phyloP scores from a whole-genome alignment of 2,113 vertebrate species.

The Lontra canadensis region DNA sequence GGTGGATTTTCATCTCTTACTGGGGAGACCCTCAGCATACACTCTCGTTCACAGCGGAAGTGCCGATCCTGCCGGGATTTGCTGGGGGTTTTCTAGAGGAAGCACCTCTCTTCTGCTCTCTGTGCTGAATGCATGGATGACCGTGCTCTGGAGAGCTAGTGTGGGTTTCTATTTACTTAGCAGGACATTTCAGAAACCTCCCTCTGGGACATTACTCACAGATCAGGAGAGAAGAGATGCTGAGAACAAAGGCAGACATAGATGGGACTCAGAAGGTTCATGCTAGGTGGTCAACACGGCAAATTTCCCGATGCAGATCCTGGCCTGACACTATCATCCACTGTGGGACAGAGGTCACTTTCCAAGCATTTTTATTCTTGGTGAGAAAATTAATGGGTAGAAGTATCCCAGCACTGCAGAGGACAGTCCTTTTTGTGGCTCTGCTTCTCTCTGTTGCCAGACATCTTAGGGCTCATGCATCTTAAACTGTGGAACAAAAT shows the following conservation, averaged over 20 bases:
- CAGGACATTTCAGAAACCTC: background rate
- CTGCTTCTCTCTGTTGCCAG: background rate
- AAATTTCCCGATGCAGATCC: background rate
- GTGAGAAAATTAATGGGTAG: background rate
- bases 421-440: background rate
- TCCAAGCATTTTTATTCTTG: background rate
- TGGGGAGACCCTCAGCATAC: background rate
- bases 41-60: background rate
- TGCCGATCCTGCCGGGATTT: fast-evolving
- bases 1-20: background rate
- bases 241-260: background rate
- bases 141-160: background rate
- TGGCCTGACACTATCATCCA: background rate
- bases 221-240: background rate
- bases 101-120: background rate
- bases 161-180: background rate
- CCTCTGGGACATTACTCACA: background rate
- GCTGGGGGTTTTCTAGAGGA: background rate
- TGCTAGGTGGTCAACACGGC: background rate
- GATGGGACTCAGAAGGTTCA: background rate
- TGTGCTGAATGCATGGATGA: background rate
- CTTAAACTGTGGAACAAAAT: background rate
- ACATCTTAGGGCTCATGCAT: background rate
- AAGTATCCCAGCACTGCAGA: background rate
- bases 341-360: background rate